phyloP scores from a whole-genome alignment of 2,888 invertebrate genomes.

The Macrosiphum euphorbiae region DNA sequence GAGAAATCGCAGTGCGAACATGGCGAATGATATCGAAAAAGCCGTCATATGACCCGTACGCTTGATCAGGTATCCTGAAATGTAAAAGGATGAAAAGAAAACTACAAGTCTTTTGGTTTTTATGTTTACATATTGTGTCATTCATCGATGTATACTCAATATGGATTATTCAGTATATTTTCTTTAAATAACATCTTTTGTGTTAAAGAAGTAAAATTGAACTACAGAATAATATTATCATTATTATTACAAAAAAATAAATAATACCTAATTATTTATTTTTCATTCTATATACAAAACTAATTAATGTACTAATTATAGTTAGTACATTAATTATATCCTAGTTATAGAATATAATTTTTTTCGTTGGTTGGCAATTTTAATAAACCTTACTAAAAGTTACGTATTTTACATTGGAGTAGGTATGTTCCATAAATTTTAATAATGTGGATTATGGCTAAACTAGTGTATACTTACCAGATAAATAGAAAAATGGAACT shows the following conservation, averaged over 20 bases:
- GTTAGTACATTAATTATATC: no score
- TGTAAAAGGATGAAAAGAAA: not conserved
- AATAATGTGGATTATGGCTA: not conserved
- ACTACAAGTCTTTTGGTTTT: not conserved
- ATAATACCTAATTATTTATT: no score
- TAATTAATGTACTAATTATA: no score
- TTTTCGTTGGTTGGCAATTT: not conserved
- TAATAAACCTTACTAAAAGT: not conserved
- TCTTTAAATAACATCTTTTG: not conserved
- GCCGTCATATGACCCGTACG: slow-evolving; percentile 85
- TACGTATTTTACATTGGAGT: not conserved
- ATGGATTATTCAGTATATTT: not conserved
- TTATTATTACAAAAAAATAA: not conserved
- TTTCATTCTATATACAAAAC: no score
- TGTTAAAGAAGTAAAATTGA: not conserved
- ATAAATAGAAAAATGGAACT: slow-evolving; percentile 59
- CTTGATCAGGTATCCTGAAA: slow-evolving; percentile 77
- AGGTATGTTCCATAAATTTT: not conserved
- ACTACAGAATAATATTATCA: not conserved
- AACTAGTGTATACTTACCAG: slow-evolving; percentile 10
- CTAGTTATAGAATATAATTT: not conserved
- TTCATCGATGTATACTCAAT: not conserved
- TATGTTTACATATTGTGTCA: not conserved
- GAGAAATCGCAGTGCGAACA: slow-evolving; percentile 84
- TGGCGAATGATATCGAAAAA: slow-evolving; percentile 85